These are phyloP conservation scores for Caenorhabditis elegans DNA, from an alignment of 1,140 invertebrate species.

Conservation along the genomic window DNA sequence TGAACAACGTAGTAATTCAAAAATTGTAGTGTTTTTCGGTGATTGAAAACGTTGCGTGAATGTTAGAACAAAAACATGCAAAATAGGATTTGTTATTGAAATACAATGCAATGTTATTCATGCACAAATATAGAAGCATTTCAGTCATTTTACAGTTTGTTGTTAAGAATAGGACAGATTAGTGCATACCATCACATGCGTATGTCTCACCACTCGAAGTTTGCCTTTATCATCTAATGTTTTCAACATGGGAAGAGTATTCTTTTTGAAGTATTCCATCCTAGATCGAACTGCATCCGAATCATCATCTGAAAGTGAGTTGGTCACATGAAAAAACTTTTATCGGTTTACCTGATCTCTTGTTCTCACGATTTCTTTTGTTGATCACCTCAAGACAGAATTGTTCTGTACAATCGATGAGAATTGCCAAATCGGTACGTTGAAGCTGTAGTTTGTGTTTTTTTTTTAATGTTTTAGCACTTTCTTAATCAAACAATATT, in stretches of 20 bases:
- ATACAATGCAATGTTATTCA: too few relatives aligned
- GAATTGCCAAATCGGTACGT: constrained; percentile 59
- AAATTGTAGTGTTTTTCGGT: too few relatives aligned
- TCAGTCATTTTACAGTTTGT: too few relatives aligned
- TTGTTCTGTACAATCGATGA: constrained; percentile 65
- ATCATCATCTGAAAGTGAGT: constrained; percentile 53
- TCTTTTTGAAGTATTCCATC: constrained; percentile 59
- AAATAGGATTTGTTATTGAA: too few relatives aligned
- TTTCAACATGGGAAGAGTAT: constrained; percentile 65
- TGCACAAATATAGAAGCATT: too few relatives aligned
- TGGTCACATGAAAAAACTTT: neutral
- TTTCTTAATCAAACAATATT: too few relatives aligned
- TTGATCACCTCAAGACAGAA: constrained; percentile 55
- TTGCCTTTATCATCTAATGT: constrained; percentile 62
- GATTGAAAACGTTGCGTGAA: too few relatives aligned
- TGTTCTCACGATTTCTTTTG: constrained; percentile 46
- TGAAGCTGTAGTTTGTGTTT: constrained; percentile 41
- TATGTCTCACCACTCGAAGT: constrained; percentile 59
- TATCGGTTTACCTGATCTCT: constrained; percentile 35
- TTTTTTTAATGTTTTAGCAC: too few relatives aligned
- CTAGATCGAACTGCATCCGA: constrained; percentile 53
- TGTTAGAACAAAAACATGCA: too few relatives aligned
- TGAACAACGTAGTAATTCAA: too few relatives aligned
- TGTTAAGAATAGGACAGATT: neutral
- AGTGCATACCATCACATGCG: constrained; percentile 42